Evolutionary conservation across 2,113 vertebrate species (phyloP).

Genomic region (Sclerurus mexicanus): DNA sequence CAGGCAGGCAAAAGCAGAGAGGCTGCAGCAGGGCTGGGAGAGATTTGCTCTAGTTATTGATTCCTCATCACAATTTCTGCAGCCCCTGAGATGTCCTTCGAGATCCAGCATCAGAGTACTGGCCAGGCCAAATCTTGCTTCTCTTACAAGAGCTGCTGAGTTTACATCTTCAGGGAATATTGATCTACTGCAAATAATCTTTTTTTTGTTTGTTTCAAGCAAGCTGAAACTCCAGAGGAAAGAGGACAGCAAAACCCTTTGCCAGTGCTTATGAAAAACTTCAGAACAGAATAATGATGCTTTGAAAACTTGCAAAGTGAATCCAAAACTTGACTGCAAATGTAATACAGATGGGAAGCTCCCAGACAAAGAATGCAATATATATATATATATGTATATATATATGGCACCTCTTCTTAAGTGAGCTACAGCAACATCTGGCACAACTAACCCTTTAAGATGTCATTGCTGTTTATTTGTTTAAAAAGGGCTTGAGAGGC

Average conservation of each 20-base stretch:
- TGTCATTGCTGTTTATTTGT: not conserved
- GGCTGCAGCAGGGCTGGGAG: not conserved
- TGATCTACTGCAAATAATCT: slow-evolving; percentile 23
- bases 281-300: not conserved
- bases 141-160: not conserved
- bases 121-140: not conserved
- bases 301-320: not conserved
- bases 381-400: not conserved
- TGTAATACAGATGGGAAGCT: not conserved
- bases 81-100: not conserved
- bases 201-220: not conserved
- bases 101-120: not conserved
- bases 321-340: not conserved
- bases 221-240: not conserved
- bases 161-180: slow-evolving; percentile 38
- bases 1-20: not conserved
- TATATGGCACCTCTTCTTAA: not conserved
- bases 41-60: slow-evolving; percentile 21
- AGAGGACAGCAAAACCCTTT: not conserved
- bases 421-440: not conserved
- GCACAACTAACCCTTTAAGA: slow-evolving; percentile 2
- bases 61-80: slow-evolving; percentile 26
- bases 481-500: not conserved
- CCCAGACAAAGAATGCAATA: not conserved
- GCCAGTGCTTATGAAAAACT: not conserved